Evolutionary conservation across 2,797 vertebrate genomes (phyloP).

Genomic region (Phaenicophaeus curvirostris): DNA sequence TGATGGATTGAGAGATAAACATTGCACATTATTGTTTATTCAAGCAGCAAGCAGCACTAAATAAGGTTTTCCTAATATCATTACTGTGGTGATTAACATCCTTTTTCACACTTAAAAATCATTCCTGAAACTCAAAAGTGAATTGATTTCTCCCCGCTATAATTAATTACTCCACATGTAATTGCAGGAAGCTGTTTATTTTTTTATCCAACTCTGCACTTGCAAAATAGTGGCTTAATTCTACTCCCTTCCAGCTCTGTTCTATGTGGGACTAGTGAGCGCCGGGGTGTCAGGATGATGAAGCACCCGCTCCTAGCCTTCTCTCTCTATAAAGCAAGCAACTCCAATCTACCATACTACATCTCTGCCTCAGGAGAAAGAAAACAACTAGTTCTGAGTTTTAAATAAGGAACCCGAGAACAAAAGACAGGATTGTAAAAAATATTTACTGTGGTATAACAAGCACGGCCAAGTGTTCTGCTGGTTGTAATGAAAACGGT

Average conservation of each 20-base stretch:
- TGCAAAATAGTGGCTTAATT: neutral
- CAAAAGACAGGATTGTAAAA: neutral
- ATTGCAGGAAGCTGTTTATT: conserved; percentile 47
- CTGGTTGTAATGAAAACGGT: neutral
- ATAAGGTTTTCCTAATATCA: conserved; percentile 64
- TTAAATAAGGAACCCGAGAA: neutral
- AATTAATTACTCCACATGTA: conserved; percentile 62
- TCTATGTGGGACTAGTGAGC: rapidly evolving
- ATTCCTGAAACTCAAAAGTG: conserved; percentile 55
- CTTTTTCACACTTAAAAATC: conserved; percentile 71
- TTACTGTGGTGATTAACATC: conserved; percentile 63
- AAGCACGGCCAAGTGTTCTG: neutral
- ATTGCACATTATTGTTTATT: conserved; percentile 18
- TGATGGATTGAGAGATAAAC: conserved; percentile 29
- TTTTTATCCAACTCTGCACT: conserved; percentile 13
- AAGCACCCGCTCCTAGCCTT: neutral
- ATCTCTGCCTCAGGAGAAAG: neutral
- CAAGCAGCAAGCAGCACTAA: conserved; percentile 63
- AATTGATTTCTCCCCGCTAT: conserved; percentile 62
- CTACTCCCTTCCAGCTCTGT: neutral
- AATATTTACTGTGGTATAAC: neutral
- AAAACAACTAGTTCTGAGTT: neutral
- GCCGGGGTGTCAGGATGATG: neutral
- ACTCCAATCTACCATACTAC: neutral
- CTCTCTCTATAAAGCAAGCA: neutral